Percentiles rank a stretch among this genome's conserved stretches.
phyloP scores from a whole-genome alignment of 2,113 vertebrate genomes.

The Indicator maculatus region DNA sequence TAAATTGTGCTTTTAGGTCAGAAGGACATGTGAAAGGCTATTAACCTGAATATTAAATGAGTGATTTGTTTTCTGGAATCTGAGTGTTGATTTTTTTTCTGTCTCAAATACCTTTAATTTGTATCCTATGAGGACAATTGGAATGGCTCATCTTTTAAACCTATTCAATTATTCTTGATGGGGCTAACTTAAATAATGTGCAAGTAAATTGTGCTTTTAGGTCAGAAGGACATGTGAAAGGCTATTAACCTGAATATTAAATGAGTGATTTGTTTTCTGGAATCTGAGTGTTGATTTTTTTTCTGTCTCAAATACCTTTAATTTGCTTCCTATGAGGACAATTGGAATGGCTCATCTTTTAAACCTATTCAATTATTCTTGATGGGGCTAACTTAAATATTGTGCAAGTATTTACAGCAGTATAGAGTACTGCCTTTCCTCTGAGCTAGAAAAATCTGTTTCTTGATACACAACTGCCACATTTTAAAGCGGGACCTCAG shows the following conservation, averaged over 20 bases:
- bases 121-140: neutral
- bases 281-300: neutral
- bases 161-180: neutral
- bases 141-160: neutral
- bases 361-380: neutral
- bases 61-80: neutral
- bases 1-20: neutral
- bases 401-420: neutral
- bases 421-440: neutral
- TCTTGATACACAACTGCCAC: neutral
- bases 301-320: neutral
- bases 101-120: slow-evolving; percentile 10
- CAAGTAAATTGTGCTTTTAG: neutral
- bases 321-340: neutral
- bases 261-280: neutral
- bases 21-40: neutral
- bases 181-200: neutral
- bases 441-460: neutral
- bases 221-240: neutral
- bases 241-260: neutral
- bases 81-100: neutral
- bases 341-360: neutral
- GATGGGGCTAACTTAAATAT: neutral
- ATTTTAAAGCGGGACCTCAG: neutral
- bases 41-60: neutral